Evolutionary conservation across 2,797 vertebrate species (phyloP), one percentile per base, ranked within the genome.

Genomic region (Leptoclinus maculatus): DNA sequence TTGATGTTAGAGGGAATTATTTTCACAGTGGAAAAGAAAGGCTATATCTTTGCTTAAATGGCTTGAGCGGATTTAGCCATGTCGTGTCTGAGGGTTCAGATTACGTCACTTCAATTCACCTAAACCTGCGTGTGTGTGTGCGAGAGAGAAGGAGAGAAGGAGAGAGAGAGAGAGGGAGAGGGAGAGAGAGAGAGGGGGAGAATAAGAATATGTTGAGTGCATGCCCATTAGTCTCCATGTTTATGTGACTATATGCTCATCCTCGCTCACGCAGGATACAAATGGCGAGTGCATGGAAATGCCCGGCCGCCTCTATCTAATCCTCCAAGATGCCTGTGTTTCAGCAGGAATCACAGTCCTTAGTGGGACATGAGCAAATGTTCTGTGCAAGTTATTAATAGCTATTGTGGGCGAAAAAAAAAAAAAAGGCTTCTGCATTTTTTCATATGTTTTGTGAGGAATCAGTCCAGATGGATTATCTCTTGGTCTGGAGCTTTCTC

Each of bases 381-480:
- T 84, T 92, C 75, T 82, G 78, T 81, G 78, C 51, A 71, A 87
- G 88, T 90, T 94, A 94, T 94, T 93, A 94, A 94, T 94, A 95
- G 90, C 90, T 87, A 79, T 91, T 90, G 90, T 91, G 92, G 91
- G 92, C 29, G 87, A 89, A 88, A 92, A 92, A 82, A 66, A 76
- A 59, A 91, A 87, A 88, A 91, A 91, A 88, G 83, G 74, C 86
- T 85, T 85, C 78, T 90, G 83, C 83, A 84, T 91, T 94, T 95
- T 94, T 93, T 93, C 92, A 92, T 94, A 94, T 94, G 92, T 93
- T 94, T 93, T 91, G 84, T 89, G 88, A 94, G 93, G 90, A 94
- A 94, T 91, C 88, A 77, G 88, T 94, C 92, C 91, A 93, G 92
- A 93, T 92, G 92, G 93, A 95, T 95, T 92, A 93, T 94, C 91